Percentiles rank a stretch among this genome's conserved stretches.
These are phyloP conservation scores for Triplophysa siluroides DNA, from an alignment of 2,113 vertebrate genomes.

Conservation along the genomic window DNA sequence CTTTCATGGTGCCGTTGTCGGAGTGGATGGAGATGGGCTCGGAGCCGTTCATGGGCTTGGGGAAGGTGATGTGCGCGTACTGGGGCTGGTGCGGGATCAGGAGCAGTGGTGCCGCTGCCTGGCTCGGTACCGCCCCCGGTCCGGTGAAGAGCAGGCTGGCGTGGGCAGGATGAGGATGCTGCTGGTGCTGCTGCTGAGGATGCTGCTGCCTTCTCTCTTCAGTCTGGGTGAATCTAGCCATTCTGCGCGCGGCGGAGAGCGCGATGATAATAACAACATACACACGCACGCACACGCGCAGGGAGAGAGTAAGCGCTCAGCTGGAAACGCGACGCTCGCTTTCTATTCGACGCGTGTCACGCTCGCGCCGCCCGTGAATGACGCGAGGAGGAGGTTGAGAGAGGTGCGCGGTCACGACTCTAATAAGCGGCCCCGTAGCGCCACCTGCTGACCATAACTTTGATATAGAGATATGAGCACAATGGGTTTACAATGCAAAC, in stretches of 20 bases:
- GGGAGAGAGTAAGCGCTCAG: slow-evolving; percentile 33
- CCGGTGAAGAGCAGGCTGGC: slow-evolving; percentile 58
- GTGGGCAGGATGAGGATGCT: slow-evolving; percentile 58
- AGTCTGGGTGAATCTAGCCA: slow-evolving; percentile 82
- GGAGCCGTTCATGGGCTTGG: slow-evolving; percentile 81
- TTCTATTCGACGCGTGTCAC: slow-evolving; percentile 43
- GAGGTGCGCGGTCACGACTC: background rate
- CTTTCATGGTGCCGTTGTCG: slow-evolving; percentile 79
- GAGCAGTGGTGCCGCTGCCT: slow-evolving; percentile 61
- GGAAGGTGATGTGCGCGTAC: slow-evolving; percentile 71
- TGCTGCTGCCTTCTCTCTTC: slow-evolving; percentile 73
- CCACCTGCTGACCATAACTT: slow-evolving; percentile 23
- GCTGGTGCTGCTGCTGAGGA: slow-evolving; percentile 19
- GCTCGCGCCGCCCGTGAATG: slow-evolving; percentile 22
- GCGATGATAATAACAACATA: slow-evolving; percentile 66
- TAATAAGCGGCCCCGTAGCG: background rate
- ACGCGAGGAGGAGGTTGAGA: slow-evolving; percentile 16
- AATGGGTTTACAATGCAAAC: no score
- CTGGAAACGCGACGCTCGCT: slow-evolving; percentile 37
- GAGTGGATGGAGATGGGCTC: slow-evolving; percentile 74
- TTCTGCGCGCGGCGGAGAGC: slow-evolving; percentile 70
- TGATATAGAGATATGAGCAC: background rate
- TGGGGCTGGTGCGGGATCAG: slow-evolving; percentile 63
- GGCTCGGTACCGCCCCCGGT: slow-evolving; percentile 57
- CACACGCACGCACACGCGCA: slow-evolving; percentile 49